Percentiles rank a stretch among this genome's conserved stretches.
phyloP scores from a whole-genome alignment of 2,797 vertebrate genomes.

The Glyptemys insculpta region DNA sequence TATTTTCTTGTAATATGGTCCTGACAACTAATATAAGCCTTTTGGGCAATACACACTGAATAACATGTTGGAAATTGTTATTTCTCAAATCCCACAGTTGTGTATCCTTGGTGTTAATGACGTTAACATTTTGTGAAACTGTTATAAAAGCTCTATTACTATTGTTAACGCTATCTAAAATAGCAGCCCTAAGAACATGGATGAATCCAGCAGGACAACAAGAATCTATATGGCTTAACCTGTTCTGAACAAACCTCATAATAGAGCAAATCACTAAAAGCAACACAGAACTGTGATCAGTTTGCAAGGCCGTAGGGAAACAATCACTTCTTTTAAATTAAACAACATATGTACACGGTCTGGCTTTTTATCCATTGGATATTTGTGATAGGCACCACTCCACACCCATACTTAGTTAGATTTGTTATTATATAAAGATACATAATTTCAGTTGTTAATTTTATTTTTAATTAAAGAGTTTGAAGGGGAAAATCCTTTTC shows the following conservation, averaged over 20 bases:
- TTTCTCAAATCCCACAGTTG: too few species aligned
- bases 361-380: not conserved
- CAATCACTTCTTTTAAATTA: too few species aligned
- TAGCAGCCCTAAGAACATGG: not conserved
- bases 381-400: not conserved
- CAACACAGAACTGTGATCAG: too few species aligned
- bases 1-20: not conserved
- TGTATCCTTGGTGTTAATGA: not conserved
- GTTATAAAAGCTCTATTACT: not conserved
- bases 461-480: not conserved
- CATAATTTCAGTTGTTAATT: not conserved
- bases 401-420: not conserved
- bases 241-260: too few species aligned
- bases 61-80: too few species aligned
- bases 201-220: too few species aligned
- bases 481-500: not conserved
- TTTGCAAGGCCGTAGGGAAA: too few species aligned
- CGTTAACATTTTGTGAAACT: not conserved
- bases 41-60: too few species aligned
- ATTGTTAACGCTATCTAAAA: not conserved
- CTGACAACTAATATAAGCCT: too few species aligned
- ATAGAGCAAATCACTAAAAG: too few species aligned
- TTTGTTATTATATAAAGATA: not conserved
- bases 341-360: too few species aligned
- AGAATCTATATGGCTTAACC: too few species aligned